phyloP scores from a whole-genome alignment of 1,140 invertebrate genomes.

The Apis cerana region DNA sequence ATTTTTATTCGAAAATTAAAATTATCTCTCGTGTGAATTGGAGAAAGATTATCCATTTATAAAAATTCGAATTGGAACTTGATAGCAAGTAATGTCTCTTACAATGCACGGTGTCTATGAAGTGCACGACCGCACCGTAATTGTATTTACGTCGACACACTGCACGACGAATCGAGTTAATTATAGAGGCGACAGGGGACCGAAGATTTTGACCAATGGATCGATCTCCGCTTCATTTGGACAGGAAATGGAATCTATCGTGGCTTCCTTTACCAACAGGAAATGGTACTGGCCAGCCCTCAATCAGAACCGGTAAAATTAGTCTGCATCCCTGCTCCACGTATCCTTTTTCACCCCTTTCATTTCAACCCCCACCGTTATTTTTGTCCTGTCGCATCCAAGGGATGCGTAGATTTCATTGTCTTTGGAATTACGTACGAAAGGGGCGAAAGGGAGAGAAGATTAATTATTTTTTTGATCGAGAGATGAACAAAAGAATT shows the following conservation, averaged over 20 bases:
- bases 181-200: background rate
- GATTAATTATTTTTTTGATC: background rate
- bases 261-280: slow-evolving; percentile 45
- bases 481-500: too few species aligned
- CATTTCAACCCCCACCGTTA: slow-evolving; percentile 47
- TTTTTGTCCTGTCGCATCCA: background rate
- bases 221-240: slow-evolving; percentile 43
- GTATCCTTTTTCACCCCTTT: slow-evolving; percentile 23
- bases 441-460: background rate
- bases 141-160: background rate
- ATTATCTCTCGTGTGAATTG: too few species aligned
- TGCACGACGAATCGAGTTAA: background rate
- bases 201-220: background rate
- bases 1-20: too few species aligned
- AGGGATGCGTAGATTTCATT: too few species aligned
- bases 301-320: slow-evolving; percentile 70
- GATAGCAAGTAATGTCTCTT: too few species aligned
- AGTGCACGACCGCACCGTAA: background rate
- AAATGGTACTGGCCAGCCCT: slow-evolving; percentile 60
- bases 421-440: background rate
- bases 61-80: too few species aligned
- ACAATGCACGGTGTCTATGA: background rate
- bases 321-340: slow-evolving; percentile 59
- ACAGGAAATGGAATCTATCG: slow-evolving; percentile 68
- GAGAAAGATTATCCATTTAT: too few species aligned